Base-by-base conservation (phyloP, 2,888 invertebrate genomes). In the Choreutis nemorana region DNA sequence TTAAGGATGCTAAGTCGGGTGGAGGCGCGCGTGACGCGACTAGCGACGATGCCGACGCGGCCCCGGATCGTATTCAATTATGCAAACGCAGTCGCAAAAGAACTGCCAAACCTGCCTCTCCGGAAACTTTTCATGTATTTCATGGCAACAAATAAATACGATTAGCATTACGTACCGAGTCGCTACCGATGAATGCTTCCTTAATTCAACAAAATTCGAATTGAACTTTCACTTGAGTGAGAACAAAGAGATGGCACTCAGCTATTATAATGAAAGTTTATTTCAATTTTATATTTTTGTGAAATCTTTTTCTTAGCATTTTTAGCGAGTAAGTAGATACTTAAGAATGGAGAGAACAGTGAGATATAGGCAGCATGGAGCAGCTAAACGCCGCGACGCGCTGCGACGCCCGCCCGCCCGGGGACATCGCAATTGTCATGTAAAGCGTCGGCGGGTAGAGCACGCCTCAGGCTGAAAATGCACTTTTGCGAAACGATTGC, bases 1-100 rank as follows among this genome's bases (percentile, higher is more conserved):
- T 79, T 78, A 79, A 65, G 73, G 77, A 75, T 77, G 71, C 75
- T 72, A 72, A 77, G 75, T 72, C 64, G 70, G 75, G 63, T 57
- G 58, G 64, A 65, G 63, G 59, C 61, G 73, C 62, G 63, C 78
- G 78, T 79, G 78, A 71, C 66, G 51, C 55, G 78, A 78, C 70
- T 78, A 22, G 26, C 21, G 30, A 42, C 23, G 31, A 25, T 28
- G 29, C 25, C 14, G 7, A 28, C 32, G 32, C 28, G 55, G 60
- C 51, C 54, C 71, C 54, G 40, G 42, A 44, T 40, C 53, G 58
- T 63, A 77, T 78, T 78, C 75, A 77, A 78, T 78, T 77, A 78
- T 73, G 73, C 67, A 72, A 75, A 75, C 70, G 45, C 59, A 65
- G 57, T 56, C 51, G 56, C 50, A 55, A 68, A 72, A 75, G 68